Base-by-base conservation (phyloP, 2,113 vertebrate genomes). In the Thymallus thymallus region DNA sequence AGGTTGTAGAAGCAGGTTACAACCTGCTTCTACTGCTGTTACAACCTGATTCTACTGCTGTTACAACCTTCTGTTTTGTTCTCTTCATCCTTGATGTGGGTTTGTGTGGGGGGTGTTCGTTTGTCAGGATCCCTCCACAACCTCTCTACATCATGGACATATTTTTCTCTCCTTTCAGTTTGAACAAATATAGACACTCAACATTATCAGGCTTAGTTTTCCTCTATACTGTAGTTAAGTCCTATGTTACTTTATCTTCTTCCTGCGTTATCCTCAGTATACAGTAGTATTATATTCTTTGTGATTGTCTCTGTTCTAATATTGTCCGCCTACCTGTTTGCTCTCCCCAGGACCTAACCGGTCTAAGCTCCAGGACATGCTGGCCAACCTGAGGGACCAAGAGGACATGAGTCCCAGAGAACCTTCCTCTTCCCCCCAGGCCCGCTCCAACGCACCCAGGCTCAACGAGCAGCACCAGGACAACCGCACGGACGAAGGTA, bases 301-400 rank as follows among this genome's bases (percentile, higher is more conserved):
- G 6, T 48, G 45, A 48, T 13, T 48, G 32, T 55, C 63, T 30
- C 13, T 62, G 3, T 30, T 24, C 4, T 84, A 82, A 85, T 76
- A 20, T 51, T 60, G 18, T 75, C 67, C 12, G 61, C 12, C 71
- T 73, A 41, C 75, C 82, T 76, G 80, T 66, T 9, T 29, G 7
- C 62, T 16, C 84, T 85, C 77, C 80, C 86, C 90, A 98, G 96
- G 96, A 84, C 96, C 96, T 82, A 98, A 98, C 91, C 94, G 97
- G 85, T 98, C 97, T 83, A 99, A 98, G 89, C 95, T 99, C 62
- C 98, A 99, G 93, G 97, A 99, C 88, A 98, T 99, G 98, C 89
- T 99, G 93, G 98, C 97, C 85, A 99, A 98, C 86, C 94, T 99
- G 86, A 93, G 98, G 88, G 98, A 99, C 70, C 94, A 94, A 22